Evolutionary conservation across 2,888 invertebrate genomes (phyloP).

Genomic region (Thymelicus acteon): DNA sequence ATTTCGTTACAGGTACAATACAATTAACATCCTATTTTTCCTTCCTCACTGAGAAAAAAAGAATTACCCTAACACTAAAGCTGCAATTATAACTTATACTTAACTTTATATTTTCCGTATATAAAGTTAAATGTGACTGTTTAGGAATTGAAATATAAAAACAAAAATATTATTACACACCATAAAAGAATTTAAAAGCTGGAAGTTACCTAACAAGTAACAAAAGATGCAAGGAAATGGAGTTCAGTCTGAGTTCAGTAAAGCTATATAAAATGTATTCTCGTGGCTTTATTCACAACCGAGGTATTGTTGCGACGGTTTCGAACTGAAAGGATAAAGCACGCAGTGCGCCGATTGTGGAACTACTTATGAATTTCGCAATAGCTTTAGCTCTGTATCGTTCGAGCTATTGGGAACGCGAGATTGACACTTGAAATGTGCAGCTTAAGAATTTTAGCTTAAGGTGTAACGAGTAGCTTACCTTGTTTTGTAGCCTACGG

Average conservation of each 20-base stretch:
- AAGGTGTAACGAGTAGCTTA: background rate
- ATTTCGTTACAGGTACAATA: too few species aligned
- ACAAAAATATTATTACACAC: background rate
- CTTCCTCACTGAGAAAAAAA: too few species aligned
- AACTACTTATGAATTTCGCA: conserved; percentile 14
- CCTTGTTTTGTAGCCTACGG: too few species aligned
- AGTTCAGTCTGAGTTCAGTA: conserved; percentile 2
- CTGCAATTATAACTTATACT: too few species aligned
- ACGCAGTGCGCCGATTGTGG: conserved; percentile 1
- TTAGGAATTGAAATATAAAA: background rate
- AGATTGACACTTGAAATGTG: background rate
- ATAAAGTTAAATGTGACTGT: too few species aligned
- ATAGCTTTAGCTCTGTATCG: background rate
- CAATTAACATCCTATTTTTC: too few species aligned
- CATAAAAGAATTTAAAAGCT: conserved; percentile 6
- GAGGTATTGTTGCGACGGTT: conserved; percentile 7
- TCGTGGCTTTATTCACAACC: conserved; percentile 9
- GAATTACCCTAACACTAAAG: too few species aligned
- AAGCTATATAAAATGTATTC: conserved; percentile 14
- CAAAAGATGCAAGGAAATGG: conserved; percentile 5
- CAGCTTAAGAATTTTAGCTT: background rate
- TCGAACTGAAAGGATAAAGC: conserved; percentile 11
- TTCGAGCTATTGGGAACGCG: background rate
- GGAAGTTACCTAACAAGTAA: conserved; percentile 6
- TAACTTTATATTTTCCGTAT: too few species aligned